phyloP scores from a whole-genome alignment of 2,113 vertebrate species.

The Nansenia antarctica region DNA sequence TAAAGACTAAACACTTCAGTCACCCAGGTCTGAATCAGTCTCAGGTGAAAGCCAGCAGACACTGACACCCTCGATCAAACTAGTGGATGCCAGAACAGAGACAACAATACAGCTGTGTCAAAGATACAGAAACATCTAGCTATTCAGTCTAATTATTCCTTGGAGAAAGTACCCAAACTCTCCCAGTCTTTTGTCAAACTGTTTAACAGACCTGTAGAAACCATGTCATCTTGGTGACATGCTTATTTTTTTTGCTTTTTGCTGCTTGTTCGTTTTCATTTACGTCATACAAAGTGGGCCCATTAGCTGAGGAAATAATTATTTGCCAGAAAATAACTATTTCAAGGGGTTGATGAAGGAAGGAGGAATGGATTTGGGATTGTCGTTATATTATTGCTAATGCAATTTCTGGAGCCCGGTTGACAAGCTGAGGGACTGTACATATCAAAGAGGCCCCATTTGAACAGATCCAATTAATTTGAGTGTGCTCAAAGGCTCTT shows the following conservation, averaged over 20 bases:
- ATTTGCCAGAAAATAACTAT: conserved; percentile 18
- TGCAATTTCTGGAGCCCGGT: conserved; percentile 12
- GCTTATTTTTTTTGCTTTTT: too few species aligned
- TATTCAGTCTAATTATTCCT: neutral
- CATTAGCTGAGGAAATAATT: conserved; percentile 5
- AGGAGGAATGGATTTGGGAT: conserved; percentile 1
- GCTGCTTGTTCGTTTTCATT: neutral
- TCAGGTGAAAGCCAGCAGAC: neutral
- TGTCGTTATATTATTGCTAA: conserved; percentile 11
- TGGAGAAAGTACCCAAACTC: neutral
- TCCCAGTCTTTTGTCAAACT: neutral
- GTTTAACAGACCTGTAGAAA: neutral
- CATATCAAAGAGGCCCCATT: conserved; percentile 20
- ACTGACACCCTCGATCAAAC: neutral
- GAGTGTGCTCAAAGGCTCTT: conserved; percentile 22
- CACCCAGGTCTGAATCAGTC: neutral
- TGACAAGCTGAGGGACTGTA: neutral
- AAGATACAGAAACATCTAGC: neutral
- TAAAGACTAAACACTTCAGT: neutral
- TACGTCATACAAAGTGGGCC: neutral
- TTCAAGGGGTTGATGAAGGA: too few species aligned
- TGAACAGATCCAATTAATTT: conserved; percentile 46
- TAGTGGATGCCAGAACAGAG: too few species aligned
- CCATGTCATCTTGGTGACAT: neutral
- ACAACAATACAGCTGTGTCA: neutral